phyloP scores from a whole-genome alignment of 2,888 invertebrate genomes.

The Scotopteryx bipunctaria region DNA sequence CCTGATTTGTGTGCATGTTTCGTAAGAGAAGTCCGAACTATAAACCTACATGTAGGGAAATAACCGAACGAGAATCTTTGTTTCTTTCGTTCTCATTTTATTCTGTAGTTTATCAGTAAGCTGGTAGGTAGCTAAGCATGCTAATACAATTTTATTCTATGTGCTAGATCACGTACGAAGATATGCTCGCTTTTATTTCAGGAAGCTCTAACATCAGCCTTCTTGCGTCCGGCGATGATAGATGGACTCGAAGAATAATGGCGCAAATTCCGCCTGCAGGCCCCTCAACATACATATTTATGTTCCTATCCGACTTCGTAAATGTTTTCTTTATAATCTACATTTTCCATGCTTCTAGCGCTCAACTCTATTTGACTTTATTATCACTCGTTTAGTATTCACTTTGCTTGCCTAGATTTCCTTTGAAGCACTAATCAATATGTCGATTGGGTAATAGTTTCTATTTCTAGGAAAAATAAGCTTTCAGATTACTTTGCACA shows the following conservation, averaged over 20 bases:
- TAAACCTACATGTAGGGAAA: too few relatives aligned
- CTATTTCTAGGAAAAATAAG: background rate
- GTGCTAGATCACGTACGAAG: background rate
- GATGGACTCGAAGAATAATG: constrained; percentile 53
- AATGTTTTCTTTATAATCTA: constrained; percentile 25
- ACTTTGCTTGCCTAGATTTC: constrained; percentile 1
- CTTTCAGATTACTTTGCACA: too few relatives aligned
- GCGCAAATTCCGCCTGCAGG: constrained; percentile 56
- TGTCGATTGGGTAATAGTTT: background rate
- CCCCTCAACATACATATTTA: constrained; percentile 50
- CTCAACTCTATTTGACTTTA: constrained; percentile 10
- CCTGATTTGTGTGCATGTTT: too few relatives aligned
- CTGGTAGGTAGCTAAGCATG: too few relatives aligned
- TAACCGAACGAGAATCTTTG: too few relatives aligned
- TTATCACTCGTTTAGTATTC: constrained; percentile 18
- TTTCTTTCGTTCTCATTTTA: too few relatives aligned
- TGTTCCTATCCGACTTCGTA: constrained; percentile 36
- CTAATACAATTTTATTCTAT: too few relatives aligned
- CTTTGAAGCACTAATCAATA: constrained; percentile 1
- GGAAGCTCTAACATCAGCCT: constrained; percentile 24
- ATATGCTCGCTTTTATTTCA: constrained; percentile 18
- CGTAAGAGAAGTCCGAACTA: too few relatives aligned
- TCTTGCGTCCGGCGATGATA: constrained; percentile 51
- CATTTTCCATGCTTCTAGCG: constrained; percentile 3
- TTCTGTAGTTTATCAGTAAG: too few relatives aligned